Percentiles rank a stretch among this genome's conserved stretches.
Evolutionary conservation across 2,113 vertebrate species (phyloP).

Genomic region (Mus pahari): DNA sequence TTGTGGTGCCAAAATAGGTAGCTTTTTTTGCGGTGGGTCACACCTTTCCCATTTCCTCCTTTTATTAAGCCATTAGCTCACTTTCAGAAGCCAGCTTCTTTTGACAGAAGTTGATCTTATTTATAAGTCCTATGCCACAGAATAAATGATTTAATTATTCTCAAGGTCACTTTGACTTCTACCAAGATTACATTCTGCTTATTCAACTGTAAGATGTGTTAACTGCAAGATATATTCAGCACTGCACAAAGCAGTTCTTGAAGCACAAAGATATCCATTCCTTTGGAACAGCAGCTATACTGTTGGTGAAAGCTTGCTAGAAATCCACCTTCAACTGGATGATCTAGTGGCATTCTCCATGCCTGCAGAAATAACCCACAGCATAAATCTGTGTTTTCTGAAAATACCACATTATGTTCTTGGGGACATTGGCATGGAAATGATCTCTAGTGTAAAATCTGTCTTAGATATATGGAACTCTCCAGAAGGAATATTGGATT

Average conservation of each 20-base stretch:
- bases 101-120: constrained; percentile 49
- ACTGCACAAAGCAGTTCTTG: constrained; percentile 43
- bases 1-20: background rate
- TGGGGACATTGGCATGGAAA: constrained; percentile 81
- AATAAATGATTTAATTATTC: constrained; percentile 63
- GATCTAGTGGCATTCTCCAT: constrained; percentile 60
- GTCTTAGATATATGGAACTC: constrained; percentile 84
- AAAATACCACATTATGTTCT: constrained; percentile 73
- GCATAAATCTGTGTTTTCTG: constrained; percentile 75
- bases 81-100: constrained; percentile 46
- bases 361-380: constrained; percentile 66
- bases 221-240: constrained; percentile 42
- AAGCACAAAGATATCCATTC: constrained; percentile 44
- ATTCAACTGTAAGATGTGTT: constrained; percentile 47
- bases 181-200: constrained; percentile 1
- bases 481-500: constrained; percentile 89
- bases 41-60: constrained; percentile 37
- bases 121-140: constrained; percentile 61
- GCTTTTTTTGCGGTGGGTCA: background rate
- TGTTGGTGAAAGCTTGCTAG: constrained; percentile 60
- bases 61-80: constrained; percentile 53
- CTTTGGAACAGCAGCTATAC: constrained; percentile 55
- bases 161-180: constrained; percentile 61
- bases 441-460: constrained; percentile 85
- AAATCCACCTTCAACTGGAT: constrained; percentile 59